Percentiles rank a stretch among this genome's conserved stretches.
These are phyloP conservation scores for Apotomis betuletana DNA, from an alignment of 2,888 invertebrate genomes.

Conservation along the genomic window DNA sequence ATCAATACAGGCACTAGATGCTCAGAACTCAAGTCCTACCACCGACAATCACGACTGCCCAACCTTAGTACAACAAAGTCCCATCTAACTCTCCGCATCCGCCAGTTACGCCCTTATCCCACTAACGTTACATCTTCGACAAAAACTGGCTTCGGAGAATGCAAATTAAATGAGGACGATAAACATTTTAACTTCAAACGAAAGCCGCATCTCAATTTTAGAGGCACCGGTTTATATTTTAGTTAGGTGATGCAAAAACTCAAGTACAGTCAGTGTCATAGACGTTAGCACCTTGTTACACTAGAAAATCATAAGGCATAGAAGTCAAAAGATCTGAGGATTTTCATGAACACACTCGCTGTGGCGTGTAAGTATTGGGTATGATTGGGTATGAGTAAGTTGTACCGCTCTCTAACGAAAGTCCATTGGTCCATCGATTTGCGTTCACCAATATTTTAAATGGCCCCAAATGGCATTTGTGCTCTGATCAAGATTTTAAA, in stretches of 20 bases:
- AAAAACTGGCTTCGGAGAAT: constrained; percentile 55
- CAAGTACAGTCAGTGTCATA: not conserved
- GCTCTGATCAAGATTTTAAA: too few species aligned
- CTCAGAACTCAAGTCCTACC: not conserved
- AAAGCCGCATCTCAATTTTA: constrained; percentile 40
- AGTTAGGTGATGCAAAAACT: constrained; percentile 15
- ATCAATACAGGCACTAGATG: not conserved
- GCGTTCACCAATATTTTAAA: too few species aligned
- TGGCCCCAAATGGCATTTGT: too few species aligned
- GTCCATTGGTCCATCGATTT: too few species aligned
- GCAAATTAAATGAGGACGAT: constrained; percentile 59
- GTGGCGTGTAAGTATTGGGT: too few species aligned
- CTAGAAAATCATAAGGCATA: too few species aligned
- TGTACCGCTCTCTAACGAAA: too few species aligned
- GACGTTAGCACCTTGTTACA: too few species aligned
- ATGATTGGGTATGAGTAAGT: too few species aligned
- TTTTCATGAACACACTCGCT: too few species aligned
- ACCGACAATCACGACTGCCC: constrained; percentile 7
- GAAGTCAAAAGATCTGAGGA: too few species aligned
- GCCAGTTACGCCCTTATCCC: constrained; percentile 14
- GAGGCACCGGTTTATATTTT: constrained; percentile 8
- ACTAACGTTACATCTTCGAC: constrained; percentile 51
- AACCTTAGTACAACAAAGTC: not conserved
- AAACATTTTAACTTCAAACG: constrained; percentile 47
- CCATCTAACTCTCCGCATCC: not conserved